Conservation (phyloP, 2,888 invertebrate species). For the Drosophila flavopinicola region DNA sequence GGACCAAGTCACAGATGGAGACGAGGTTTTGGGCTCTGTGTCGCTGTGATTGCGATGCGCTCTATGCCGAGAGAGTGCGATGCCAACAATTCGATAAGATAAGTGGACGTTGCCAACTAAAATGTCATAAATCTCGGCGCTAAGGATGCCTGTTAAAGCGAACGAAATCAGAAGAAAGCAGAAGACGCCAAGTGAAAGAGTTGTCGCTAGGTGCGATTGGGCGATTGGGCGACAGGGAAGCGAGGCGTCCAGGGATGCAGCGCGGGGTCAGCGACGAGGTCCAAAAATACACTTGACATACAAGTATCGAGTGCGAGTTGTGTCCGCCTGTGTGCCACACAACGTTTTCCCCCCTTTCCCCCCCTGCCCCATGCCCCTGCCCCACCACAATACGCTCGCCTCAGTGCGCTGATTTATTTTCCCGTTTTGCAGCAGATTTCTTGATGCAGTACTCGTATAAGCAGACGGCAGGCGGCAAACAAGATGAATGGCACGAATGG, state of each 20-base stretch:
- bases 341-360: conserved; percentile 28
- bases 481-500: conserved; percentile 82
- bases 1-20: background rate
- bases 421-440: conserved; percentile 83
- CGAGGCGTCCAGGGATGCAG: background rate
- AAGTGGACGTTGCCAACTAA: conserved; percentile 84
- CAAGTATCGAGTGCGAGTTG: conserved; percentile 43
- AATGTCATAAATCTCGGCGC: conserved; percentile 84
- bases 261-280: conserved; percentile 53
- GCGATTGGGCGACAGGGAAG: conserved; percentile 39
- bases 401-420: conserved; percentile 83
- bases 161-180: conserved; percentile 59
- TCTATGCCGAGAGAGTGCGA: conserved; percentile 56
- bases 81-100: conserved; percentile 85
- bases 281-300: conserved; percentile 75
- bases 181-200: conserved; percentile 55
- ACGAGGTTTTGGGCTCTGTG: background rate
- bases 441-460: conserved; percentile 78
- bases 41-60: conserved; percentile 13
- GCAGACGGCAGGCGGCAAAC: conserved; percentile 69
- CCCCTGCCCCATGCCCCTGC: background rate
- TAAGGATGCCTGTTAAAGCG: conserved; percentile 82
- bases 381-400: conserved; percentile 43
- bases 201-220: conserved; percentile 67
- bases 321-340: conserved; percentile 46